Evolutionary conservation across 2,888 invertebrate genomes (phyloP).

Genomic region (Amorpha juglandis): DNA sequence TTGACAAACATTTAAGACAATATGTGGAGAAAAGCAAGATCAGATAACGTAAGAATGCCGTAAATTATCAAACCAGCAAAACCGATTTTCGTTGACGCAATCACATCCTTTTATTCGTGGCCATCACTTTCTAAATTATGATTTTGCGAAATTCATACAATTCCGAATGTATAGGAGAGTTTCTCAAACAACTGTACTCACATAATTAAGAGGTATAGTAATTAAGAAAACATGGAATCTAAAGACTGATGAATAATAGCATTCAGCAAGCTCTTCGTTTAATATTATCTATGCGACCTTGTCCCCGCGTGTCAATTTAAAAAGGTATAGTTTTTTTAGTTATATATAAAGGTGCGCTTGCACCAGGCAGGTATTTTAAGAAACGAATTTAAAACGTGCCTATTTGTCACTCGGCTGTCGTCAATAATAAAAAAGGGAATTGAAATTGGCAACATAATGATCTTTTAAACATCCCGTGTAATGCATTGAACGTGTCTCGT

Average conservation of each 20-base stretch:
- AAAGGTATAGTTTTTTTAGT: constrained; percentile 25
- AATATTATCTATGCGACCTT: constrained; percentile 27
- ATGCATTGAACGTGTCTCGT: constrained; percentile 29
- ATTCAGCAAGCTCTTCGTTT: constrained; percentile 8
- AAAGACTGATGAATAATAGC: background rate
- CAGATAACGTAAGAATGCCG: too few species aligned
- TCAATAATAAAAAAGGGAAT: constrained; percentile 34
- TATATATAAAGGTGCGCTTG: constrained; percentile 27
- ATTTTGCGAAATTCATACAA: too few species aligned
- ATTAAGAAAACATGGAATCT: too few species aligned
- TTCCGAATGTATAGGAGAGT: too few species aligned
- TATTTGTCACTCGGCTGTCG: constrained; percentile 40
- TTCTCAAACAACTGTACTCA: too few species aligned
- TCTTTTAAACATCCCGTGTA: constrained; percentile 32
- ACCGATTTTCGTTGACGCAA: too few species aligned
- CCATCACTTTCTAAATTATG: too few species aligned
- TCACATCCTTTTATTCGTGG: too few species aligned
- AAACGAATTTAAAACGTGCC: constrained; percentile 29
- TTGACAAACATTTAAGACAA: too few species aligned
- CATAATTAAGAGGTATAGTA: too few species aligned
- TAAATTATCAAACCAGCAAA: too few species aligned
- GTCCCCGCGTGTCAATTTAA: constrained; percentile 26
- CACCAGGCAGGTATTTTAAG: constrained; percentile 28
- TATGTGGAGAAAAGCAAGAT: too few species aligned
- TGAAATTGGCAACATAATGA: constrained; percentile 29